Conservation (phyloP, 2,888 invertebrate species). For the Hartigia nigra region DNA sequence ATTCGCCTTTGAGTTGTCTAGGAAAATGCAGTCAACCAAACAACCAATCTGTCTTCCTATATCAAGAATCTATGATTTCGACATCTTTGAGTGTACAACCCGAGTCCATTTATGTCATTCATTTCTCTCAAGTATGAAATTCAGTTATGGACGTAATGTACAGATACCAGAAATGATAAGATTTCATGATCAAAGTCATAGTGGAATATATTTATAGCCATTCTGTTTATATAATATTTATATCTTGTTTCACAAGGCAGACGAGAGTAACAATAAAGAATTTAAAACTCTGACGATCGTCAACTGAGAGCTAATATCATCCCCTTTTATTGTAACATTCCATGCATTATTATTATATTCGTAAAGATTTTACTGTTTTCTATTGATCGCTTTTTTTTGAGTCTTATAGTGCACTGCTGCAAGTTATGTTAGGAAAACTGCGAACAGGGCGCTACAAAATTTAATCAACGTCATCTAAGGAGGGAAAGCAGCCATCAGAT, state of each 20-base stretch:
- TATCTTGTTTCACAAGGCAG: neutral
- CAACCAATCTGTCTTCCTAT: neutral
- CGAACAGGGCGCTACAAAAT: slow-evolving; percentile 8
- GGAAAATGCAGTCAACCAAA: neutral
- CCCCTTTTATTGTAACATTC: neutral
- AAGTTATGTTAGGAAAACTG: neutral
- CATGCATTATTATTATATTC: neutral
- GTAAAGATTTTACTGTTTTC: neutral
- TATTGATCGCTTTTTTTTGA: neutral
- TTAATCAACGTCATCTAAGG: slow-evolving; percentile 16
- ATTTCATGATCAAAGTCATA: neutral
- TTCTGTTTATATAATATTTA: neutral
- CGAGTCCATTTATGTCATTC: neutral
- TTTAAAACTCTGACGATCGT: neutral
- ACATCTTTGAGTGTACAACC: neutral
- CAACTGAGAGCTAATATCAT: neutral
- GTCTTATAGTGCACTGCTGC: neutral
- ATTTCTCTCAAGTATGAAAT: neutral
- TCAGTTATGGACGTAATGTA: neutral
- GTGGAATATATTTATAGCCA: neutral
- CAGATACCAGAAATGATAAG: neutral
- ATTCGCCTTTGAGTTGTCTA: neutral
- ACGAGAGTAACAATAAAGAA: neutral
- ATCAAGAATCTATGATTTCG: neutral
- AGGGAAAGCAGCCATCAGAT: neutral